phyloP scores from a whole-genome alignment of 2,888 invertebrate species.

The Pandemis heparana region DNA sequence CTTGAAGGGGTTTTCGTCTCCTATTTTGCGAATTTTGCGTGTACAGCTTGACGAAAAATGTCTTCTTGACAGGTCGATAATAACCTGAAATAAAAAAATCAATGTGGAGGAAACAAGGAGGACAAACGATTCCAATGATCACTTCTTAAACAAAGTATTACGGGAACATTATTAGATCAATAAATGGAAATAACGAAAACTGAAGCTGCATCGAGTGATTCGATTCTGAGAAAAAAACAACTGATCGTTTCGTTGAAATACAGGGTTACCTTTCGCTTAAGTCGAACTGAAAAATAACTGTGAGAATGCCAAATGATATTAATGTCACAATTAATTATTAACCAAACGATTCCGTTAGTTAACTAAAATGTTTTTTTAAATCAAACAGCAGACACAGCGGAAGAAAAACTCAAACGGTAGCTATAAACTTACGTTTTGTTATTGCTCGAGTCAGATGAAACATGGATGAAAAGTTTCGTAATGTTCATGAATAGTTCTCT shows the following conservation, averaged over 20 bases:
- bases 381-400: conserved; percentile 75
- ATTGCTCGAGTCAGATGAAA: conserved; percentile 34
- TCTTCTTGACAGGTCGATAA: conserved; percentile 84
- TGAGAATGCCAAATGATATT: conserved; percentile 12
- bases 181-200: conserved; percentile 24
- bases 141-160: conserved; percentile 17
- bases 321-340: conserved; percentile 43
- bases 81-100: conserved; percentile 84
- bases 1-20: conserved; percentile 84
- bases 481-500: not conserved
- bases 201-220: conserved; percentile 30
- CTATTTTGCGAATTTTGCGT: conserved; percentile 83
- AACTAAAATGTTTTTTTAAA: conserved; percentile 60
- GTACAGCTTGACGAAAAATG: conserved; percentile 79
- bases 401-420: conserved; percentile 74
- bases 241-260: conserved; percentile 34
- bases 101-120: conserved; percentile 66
- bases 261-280: conserved; percentile 36
- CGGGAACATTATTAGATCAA: not conserved
- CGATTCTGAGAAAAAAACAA: conserved; percentile 37
- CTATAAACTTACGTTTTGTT: conserved; percentile 61
- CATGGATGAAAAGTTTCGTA: not conserved
- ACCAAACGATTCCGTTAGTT: conserved; percentile 51
- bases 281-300: conserved; percentile 13
- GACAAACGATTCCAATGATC: conserved; percentile 38